Conservation (phyloP, 2,113 vertebrate species). For the Catagonus wagneri region DNA sequence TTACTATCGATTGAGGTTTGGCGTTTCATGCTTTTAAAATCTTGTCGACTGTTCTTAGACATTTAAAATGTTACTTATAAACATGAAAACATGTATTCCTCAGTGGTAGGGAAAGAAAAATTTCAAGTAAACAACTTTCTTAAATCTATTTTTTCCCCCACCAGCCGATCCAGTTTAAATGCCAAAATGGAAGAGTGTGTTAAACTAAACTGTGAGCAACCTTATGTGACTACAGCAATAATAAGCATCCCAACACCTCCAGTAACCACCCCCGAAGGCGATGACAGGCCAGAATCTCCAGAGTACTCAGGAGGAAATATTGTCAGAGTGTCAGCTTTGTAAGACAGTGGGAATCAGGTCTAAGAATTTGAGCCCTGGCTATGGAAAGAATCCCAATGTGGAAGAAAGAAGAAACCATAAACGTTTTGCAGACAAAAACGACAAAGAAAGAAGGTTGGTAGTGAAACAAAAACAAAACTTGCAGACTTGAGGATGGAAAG, state of each 20-base stretch:
- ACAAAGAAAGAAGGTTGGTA: conserved; percentile 74
- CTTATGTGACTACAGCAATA: conserved; percentile 94
- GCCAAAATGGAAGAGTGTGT: conserved; percentile 95
- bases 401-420: conserved; percentile 79
- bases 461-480: conserved; percentile 80
- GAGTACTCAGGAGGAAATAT: conserved; percentile 93
- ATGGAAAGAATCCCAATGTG: conserved; percentile 59
- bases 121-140: not conserved
- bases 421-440: conserved; percentile 72
- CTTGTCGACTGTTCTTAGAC: not conserved
- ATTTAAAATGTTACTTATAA: not conserved
- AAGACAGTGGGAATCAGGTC: conserved; percentile 85
- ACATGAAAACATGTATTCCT: not conserved
- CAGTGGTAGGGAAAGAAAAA: not conserved
- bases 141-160: conserved; percentile 42
- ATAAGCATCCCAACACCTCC: conserved; percentile 94
- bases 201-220: conserved; percentile 95
- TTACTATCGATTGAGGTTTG: not conserved
- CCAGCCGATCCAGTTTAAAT: conserved; percentile 96
- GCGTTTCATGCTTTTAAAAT: not conserved
- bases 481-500: conserved; percentile 68
- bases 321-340: conserved; percentile 96
- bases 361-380: conserved; percentile 79
- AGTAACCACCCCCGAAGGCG: conserved; percentile 90
- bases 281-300: conserved; percentile 88